These are phyloP conservation scores for Marisa cornuarietis DNA, from an alignment of 1,140 invertebrate genomes.

Conservation along the genomic window DNA sequence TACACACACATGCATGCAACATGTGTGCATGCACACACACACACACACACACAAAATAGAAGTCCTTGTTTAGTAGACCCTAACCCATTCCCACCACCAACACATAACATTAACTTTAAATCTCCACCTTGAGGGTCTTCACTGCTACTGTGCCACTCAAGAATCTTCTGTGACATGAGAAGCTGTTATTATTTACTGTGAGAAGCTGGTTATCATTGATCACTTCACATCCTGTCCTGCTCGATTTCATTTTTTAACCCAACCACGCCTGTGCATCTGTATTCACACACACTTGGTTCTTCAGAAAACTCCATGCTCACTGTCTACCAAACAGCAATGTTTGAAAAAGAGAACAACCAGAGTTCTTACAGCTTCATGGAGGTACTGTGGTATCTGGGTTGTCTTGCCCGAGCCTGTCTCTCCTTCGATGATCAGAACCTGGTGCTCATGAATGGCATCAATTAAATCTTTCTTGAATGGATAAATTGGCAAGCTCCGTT, in stretches of 20 bases:
- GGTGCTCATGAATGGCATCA: constrained; percentile 86
- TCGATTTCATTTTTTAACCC: constrained; percentile 77
- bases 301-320: too few relatives aligned
- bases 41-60: background rate
- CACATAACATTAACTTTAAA: too few relatives aligned
- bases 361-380: constrained; percentile 86
- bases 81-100: background rate
- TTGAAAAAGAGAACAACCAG: background rate
- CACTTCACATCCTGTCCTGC: background rate
- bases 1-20: background rate
- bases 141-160: too few relatives aligned
- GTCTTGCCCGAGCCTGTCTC: constrained; percentile 97
- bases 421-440: constrained; percentile 96
- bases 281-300: too few relatives aligned
- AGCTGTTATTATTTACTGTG: too few relatives aligned
- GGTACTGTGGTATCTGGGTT: constrained; percentile 98
- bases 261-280: constrained; percentile 52
- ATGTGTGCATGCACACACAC: background rate
- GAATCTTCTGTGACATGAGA: too few relatives aligned
- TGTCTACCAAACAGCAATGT: too few relatives aligned
- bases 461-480: constrained; percentile 91
- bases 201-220: too few relatives aligned
- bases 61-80: too few relatives aligned
- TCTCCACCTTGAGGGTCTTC: too few relatives aligned
- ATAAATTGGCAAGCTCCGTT: constrained; percentile 93